Conservation (phyloP, 2,113 vertebrate species). For the Casuarius casuarius region DNA sequence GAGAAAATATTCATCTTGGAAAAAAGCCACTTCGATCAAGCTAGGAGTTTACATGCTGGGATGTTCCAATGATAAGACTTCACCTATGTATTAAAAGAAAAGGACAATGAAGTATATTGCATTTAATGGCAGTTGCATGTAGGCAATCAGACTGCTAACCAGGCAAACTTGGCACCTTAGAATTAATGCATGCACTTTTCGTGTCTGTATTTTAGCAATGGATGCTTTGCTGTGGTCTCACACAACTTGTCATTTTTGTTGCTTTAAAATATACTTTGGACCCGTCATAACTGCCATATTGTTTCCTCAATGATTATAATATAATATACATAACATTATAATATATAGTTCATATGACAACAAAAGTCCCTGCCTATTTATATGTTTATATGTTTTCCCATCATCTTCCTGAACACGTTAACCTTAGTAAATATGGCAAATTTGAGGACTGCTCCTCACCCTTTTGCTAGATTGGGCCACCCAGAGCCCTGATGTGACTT, state of each 20-base stretch:
- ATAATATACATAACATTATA: neutral
- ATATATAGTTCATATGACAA: neutral
- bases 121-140: neutral
- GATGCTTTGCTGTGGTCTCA: neutral
- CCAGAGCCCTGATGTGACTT: neutral
- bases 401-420: neutral
- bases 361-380: neutral
- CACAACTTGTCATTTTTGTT: neutral
- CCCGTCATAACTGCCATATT: neutral
- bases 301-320: neutral
- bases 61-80: neutral
- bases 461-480: neutral
- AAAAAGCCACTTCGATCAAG: neutral
- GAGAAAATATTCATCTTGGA: neutral
- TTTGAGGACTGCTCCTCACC: neutral
- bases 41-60: neutral
- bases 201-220: neutral
- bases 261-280: neutral
- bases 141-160: neutral
- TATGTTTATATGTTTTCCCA: neutral
- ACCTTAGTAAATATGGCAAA: neutral
- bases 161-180: neutral
- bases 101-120: neutral
- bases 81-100: neutral
- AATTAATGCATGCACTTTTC: neutral